A percentile compares a stretch with the other conserved stretches of the same genome.
phyloP scores from a whole-genome alignment of 2,797 vertebrate species.

The Halcyon chelicuti region DNA sequence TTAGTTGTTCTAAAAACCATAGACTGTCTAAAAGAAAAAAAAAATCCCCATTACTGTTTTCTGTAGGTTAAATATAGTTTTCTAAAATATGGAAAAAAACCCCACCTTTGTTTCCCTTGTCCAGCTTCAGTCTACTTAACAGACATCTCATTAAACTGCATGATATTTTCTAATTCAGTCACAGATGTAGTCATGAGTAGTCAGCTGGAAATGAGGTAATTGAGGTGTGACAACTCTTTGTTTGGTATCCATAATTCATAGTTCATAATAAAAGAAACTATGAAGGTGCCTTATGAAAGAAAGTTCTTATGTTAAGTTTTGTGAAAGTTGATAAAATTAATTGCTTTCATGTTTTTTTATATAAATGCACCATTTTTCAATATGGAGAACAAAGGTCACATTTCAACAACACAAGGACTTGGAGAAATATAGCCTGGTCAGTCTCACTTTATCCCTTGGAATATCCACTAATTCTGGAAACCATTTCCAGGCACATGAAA shows the following conservation, averaged over 20 bases:
- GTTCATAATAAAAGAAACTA: neutral
- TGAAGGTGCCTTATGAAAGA: neutral
- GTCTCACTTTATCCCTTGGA: neutral
- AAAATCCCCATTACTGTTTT: neutral
- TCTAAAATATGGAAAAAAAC: neutral
- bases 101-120: neutral
- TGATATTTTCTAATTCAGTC: conserved; percentile 27
- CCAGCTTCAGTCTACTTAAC: neutral
- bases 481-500: neutral
- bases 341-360: neutral
- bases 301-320: neutral
- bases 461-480: neutral
- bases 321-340: neutral
- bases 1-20: neutral
- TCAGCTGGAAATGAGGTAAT: conserved; percentile 15
- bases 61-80: neutral
- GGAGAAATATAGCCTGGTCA: neutral
- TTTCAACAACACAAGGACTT: neutral
- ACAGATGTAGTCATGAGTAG: conserved; percentile 22
- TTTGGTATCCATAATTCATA: conserved; percentile 19
- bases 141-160: conserved; percentile 10
- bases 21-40: neutral
- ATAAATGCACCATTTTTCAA: neutral
- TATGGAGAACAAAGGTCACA: neutral
- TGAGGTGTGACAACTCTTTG: neutral